Percentiles rank a stretch among this genome's conserved stretches.
phyloP scores from a whole-genome alignment of 2,888 invertebrate species.

The Trisateles emortualis region DNA sequence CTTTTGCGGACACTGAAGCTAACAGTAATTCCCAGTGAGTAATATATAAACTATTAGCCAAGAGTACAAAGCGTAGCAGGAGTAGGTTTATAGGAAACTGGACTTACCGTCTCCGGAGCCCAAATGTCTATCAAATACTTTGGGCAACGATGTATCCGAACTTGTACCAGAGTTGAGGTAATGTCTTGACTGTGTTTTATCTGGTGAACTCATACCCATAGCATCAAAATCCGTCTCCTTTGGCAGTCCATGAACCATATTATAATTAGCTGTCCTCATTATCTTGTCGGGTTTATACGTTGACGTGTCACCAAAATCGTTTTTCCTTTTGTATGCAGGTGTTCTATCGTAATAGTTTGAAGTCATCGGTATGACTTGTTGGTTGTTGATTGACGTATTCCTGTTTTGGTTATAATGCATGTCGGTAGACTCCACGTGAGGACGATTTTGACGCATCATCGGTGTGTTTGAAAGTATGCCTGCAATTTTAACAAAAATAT shows the following conservation, averaged over 20 bases:
- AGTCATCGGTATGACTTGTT: conserved; percentile 67
- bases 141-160: conserved; percentile 65
- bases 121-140: conserved; percentile 77
- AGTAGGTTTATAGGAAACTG: conserved; percentile 28
- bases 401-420: conserved; percentile 73
- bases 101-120: conserved; percentile 80
- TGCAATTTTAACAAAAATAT: conserved; percentile 52
- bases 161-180: conserved; percentile 68
- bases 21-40: conserved; percentile 53
- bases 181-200: conserved; percentile 67
- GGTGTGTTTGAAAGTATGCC: conserved; percentile 74
- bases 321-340: conserved; percentile 75
- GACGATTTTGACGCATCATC: conserved; percentile 70
- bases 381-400: conserved; percentile 61
- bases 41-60: conserved; percentile 50
- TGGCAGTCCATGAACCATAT: conserved; percentile 67
- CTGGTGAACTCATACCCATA: conserved; percentile 59
- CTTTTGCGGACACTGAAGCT: conserved; percentile 53
- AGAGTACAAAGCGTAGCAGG: conserved; percentile 49
- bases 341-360: conserved; percentile 75
- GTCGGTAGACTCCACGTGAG: conserved; percentile 77
- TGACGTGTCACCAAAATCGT: conserved; percentile 75
- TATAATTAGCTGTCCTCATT: conserved; percentile 72
- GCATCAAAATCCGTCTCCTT: conserved; percentile 69
- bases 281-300: conserved; percentile 77